These are phyloP conservation scores for Xiphophorus maculatus DNA, from an alignment of 2,113 vertebrate genomes.

Conservation along the genomic window DNA sequence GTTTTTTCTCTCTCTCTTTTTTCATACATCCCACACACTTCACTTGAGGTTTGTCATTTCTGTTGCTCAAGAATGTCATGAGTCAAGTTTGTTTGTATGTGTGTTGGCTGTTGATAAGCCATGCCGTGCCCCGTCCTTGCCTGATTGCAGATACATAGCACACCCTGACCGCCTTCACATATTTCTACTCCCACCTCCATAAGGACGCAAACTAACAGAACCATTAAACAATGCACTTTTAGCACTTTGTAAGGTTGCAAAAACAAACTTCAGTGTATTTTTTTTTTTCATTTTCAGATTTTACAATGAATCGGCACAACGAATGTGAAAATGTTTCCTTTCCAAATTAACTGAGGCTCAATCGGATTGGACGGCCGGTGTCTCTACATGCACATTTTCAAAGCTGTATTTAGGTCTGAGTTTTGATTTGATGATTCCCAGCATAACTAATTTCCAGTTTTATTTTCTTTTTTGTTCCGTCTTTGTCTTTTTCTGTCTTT, in stretches of 20 bases:
- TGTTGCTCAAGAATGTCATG: conserved; percentile 55
- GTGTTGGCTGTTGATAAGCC: conserved; percentile 58
- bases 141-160: conserved; percentile 32
- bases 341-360: not conserved
- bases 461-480: too few species aligned
- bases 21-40: conserved; percentile 22
- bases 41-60: conserved; percentile 40
- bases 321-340: not conserved
- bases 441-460: too few species aligned
- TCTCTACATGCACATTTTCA: not conserved
- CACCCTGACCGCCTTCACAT: conserved; percentile 12
- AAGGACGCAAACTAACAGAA: not conserved
- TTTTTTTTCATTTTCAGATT: not conserved
- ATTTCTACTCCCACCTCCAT: not conserved
- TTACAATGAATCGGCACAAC: not conserved
- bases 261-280: not conserved
- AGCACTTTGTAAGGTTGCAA: too few species aligned
- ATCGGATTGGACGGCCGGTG: not conserved
- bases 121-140: conserved; percentile 45
- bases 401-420: not conserved
- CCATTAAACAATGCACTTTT: not conserved
- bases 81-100: conserved; percentile 49
- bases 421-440: not conserved
- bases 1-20: not conserved
- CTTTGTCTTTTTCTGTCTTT: too few species aligned